Conservation (phyloP, 2,113 vertebrate species). For the Amphilophus citrinellus region DNA sequence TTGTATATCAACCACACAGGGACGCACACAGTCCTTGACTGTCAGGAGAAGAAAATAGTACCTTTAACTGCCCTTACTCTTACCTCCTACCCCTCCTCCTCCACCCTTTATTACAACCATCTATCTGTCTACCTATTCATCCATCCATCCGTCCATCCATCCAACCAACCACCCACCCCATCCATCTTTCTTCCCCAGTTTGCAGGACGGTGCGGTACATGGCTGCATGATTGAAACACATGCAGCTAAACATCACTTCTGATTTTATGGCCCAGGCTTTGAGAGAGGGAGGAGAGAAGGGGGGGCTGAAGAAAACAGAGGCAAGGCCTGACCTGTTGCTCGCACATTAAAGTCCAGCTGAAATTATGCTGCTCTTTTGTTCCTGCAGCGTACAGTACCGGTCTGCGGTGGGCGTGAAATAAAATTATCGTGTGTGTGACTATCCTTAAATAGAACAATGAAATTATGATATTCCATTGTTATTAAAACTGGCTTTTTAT, state of each 20-base stretch:
- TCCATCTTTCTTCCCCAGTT: constrained; percentile 33
- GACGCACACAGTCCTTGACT: constrained; percentile 50
- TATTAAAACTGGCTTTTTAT: not conserved
- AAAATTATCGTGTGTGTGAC: not conserved
- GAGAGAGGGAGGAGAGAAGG: too few relatives aligned
- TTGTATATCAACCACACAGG: constrained; percentile 46
- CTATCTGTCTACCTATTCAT: constrained; percentile 10
- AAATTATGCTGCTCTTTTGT: not conserved
- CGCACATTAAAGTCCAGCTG: not conserved
- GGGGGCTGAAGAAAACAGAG: not conserved
- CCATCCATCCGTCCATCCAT: constrained; percentile 8
- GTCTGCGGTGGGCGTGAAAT: not conserved
- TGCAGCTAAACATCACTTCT: constrained; percentile 56
- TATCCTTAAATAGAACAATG: accelerated
- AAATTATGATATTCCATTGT: not conserved
- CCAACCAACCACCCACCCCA: not conserved
- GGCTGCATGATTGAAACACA: constrained; percentile 59
- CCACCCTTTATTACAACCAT: constrained; percentile 27
- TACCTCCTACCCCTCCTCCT: constrained; percentile 13
- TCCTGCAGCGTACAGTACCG: not conserved
- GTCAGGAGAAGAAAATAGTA: constrained; percentile 55
- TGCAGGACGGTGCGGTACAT: constrained; percentile 26
- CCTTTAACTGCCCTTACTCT: constrained; percentile 29
- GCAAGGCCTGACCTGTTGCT: not conserved
- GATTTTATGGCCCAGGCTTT: constrained; percentile 48